phyloP scores from a whole-genome alignment of 1,140 invertebrate genomes.

The Polypedilum vanderplanki region DNA sequence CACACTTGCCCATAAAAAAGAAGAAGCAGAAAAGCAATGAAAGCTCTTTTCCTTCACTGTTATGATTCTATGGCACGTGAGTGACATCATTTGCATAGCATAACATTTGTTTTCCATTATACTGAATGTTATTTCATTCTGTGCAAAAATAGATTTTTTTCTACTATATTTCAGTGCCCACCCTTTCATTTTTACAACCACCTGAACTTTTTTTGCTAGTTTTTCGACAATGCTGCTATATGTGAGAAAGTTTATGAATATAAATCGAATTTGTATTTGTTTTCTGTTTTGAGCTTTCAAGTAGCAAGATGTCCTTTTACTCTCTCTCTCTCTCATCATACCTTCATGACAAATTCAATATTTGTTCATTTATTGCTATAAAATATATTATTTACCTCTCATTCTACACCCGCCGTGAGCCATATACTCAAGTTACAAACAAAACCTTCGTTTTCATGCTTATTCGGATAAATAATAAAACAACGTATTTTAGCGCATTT shows the following conservation, averaged over 20 bases:
- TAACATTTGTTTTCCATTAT: conserved; percentile 28
- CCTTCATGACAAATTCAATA: conserved; percentile 10
- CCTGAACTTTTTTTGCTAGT: no score
- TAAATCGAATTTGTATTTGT: no score
- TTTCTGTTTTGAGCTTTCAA: no score
- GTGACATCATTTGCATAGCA: conserved; percentile 28
- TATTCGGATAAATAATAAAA: no score
- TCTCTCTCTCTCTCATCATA: no score
- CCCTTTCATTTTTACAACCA: background rate
- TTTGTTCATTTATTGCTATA: conserved; percentile 16
- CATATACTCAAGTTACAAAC: background rate
- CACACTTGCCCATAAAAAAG: no score
- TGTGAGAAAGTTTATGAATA: no score
- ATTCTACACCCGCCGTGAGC: background rate
- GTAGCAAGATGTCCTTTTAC: no score
- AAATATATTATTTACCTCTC: background rate
- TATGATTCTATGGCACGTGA: conserved; percentile 23
- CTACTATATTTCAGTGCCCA: background rate
- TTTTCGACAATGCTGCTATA: no score
- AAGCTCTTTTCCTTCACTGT: conserved; percentile 13
- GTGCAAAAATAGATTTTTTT: conserved; percentile 11
- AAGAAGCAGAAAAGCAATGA: conserved; percentile 2
- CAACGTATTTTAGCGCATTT: no score
- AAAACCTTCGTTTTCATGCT: no score
- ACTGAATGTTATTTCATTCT: background rate